Evolutionary conservation across 2,113 vertebrate genomes (phyloP).

Genomic region (Callorhinus ursinus): DNA sequence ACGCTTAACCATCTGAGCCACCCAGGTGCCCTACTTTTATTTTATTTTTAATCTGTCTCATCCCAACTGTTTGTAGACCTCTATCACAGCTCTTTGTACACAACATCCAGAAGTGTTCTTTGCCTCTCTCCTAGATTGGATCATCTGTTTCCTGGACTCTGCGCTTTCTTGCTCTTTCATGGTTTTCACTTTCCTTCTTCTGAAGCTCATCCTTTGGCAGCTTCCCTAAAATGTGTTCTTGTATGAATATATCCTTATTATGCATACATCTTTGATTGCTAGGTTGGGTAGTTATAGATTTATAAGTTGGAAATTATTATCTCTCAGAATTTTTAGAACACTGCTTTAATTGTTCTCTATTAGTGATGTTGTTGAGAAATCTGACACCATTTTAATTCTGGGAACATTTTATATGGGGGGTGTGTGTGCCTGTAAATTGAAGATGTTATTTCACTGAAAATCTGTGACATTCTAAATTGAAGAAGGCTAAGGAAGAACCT

Average conservation of each 20-base stretch:
- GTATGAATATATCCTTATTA: background rate
- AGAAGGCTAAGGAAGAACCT: background rate
- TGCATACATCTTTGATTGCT: background rate
- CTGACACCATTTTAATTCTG: background rate
- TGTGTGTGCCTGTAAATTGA: background rate
- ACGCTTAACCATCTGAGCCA: too few relatives aligned
- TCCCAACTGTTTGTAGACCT: background rate
- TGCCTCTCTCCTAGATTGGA: background rate
- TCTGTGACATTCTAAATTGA: background rate
- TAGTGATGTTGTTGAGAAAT: background rate
- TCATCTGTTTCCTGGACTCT: background rate
- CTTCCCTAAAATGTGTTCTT: background rate
- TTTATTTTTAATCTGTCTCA: background rate
- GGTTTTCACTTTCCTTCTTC: background rate
- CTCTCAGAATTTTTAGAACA: background rate
- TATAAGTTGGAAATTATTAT: background rate
- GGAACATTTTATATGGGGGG: background rate
- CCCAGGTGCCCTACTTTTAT: background rate
- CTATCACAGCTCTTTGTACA: background rate
- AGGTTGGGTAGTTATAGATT: background rate
- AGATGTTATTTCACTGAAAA: background rate
- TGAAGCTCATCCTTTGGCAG: background rate
- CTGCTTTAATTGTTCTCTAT: background rate
- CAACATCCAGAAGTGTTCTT: background rate
- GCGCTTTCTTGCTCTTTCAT: background rate